Percentiles rank a stretch among this genome's conserved stretches.
phyloP scores from a whole-genome alignment of 2,797 vertebrate genomes.

The Lepus oiostolus region DNA sequence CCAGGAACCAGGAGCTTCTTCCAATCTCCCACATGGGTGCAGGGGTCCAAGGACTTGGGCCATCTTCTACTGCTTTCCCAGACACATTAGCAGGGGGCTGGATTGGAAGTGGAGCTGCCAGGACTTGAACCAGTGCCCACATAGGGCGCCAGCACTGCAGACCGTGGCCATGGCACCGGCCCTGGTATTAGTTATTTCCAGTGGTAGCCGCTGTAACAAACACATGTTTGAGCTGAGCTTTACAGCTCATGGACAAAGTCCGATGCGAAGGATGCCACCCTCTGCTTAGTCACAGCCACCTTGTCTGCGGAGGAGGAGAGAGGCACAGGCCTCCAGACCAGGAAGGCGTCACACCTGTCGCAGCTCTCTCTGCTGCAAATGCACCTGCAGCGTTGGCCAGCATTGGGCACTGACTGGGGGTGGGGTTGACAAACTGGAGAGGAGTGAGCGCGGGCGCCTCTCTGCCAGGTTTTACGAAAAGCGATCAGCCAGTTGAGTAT shows the following conservation, averaged over 20 bases:
- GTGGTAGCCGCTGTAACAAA: neutral
- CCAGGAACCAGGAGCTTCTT: too few relatives aligned
- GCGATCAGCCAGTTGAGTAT: neutral
- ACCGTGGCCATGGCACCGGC: too few relatives aligned
- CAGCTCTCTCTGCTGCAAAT: neutral
- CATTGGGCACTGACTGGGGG: neutral
- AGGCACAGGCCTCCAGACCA: neutral
- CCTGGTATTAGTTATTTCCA: neutral
- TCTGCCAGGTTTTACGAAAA: neutral
- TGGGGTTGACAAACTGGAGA: accelerated
- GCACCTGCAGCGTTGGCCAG: neutral
- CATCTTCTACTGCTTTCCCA: too few relatives aligned
- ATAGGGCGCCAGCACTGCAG: too few relatives aligned
- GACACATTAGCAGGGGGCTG: too few relatives aligned
- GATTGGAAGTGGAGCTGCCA: too few relatives aligned
- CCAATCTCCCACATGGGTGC: too few relatives aligned
- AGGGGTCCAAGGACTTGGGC: too few relatives aligned
- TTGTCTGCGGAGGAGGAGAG: neutral
- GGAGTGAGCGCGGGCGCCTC: accelerated
- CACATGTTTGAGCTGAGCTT: neutral
- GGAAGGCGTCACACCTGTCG: neutral
- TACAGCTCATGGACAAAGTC: neutral
- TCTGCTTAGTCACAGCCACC: neutral
- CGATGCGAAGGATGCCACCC: too few relatives aligned
- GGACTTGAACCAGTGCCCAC: too few relatives aligned